Evolutionary conservation across 2,888 invertebrate species (phyloP), one percentile per base, ranked within the genome.

Genomic region (Trachelus tabidus): DNA sequence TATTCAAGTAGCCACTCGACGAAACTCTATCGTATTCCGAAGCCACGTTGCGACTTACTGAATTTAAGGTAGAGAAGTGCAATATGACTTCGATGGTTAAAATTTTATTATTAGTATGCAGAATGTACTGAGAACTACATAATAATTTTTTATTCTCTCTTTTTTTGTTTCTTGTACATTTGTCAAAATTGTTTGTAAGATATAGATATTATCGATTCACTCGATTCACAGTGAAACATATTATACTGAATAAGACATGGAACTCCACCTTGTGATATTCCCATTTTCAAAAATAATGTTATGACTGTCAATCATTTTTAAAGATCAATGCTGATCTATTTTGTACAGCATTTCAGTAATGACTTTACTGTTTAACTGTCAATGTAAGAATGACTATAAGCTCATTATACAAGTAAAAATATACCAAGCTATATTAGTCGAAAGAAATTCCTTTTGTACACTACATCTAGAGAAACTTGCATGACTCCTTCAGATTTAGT

Each of bases 1-100:
- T 88, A 90, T 90, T 89, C 84, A 90, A 85, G 82, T 82, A 84
- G 78, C 82, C 78, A 85, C 82, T 84, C 86, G 79, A 85, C 84
- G 81, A 80, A 83, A 81, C 79, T 79, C 79, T 80, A 77, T 79
- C 82, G 81, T 79, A 80, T 83, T 83, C 71, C 74, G 76, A 34
- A 23, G 37, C 34, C 76, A 77, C 31, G 30, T 30, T 33, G 0
- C 71, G 11, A 71, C 30, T 75, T 77, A 37, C 37, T n/a, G 11
- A 71, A 76, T 71, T 15, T 56, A 9, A 56, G 23, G 56, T 40
- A 15, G 35, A 40, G 6, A 15, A 40, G 6, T 15, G 40, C 40
- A 40, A 40, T 15, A 40, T 15, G 40, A 40, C 15, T 11, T 68
- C n/a, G 4, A 3, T 4, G 12, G n/a, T 34, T 34, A 23, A 68